These are phyloP conservation scores for Drosophila mettleri DNA, from an alignment of 2,888 invertebrate species.

Conservation along the genomic window DNA sequence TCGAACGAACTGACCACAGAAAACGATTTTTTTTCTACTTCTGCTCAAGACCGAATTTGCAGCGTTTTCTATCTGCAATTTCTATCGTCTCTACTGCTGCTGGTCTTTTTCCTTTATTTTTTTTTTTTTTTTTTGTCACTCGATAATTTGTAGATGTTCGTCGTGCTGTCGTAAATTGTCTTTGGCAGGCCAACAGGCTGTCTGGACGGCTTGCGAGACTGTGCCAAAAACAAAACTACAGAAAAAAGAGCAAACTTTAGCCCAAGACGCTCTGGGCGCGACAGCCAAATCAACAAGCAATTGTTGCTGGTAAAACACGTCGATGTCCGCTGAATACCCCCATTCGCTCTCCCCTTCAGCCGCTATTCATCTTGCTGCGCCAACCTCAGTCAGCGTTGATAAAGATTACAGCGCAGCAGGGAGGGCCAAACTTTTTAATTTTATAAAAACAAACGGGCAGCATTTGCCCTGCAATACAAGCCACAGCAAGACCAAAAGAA, in stretches of 20 bases:
- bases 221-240: slow-evolving; percentile 55
- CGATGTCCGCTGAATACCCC: slow-evolving; percentile 13
- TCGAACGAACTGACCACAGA: slow-evolving; percentile 64
- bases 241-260: slow-evolving; percentile 33
- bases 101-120: not conserved
- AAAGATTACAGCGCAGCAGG: slow-evolving; percentile 61
- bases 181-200: slow-evolving; percentile 70
- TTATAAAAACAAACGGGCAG: slow-evolving; percentile 69
- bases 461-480: slow-evolving; percentile 50
- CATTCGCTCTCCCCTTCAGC: not conserved
- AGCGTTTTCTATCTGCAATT: slow-evolving; percentile 68
- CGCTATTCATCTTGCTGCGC: slow-evolving; percentile 8
- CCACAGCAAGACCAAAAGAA: slow-evolving; percentile 31
- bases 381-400: slow-evolving; percentile 20
- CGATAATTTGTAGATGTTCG: slow-evolving; percentile 76
- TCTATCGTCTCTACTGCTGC: slow-evolving; percentile 9
- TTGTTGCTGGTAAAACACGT: slow-evolving; percentile 76
- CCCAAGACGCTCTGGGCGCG: slow-evolving; percentile 25
- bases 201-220: slow-evolving; percentile 31
- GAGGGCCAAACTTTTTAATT: slow-evolving; percentile 67
- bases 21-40: slow-evolving; percentile 67
- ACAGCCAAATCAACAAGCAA: slow-evolving; percentile 76
- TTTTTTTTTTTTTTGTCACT: slow-evolving; percentile 53
- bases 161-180: slow-evolving; percentile 75
- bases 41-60: slow-evolving; percentile 47